Evolutionary conservation across 2,888 invertebrate genomes (phyloP).

Genomic region (Nycteola revayana): DNA sequence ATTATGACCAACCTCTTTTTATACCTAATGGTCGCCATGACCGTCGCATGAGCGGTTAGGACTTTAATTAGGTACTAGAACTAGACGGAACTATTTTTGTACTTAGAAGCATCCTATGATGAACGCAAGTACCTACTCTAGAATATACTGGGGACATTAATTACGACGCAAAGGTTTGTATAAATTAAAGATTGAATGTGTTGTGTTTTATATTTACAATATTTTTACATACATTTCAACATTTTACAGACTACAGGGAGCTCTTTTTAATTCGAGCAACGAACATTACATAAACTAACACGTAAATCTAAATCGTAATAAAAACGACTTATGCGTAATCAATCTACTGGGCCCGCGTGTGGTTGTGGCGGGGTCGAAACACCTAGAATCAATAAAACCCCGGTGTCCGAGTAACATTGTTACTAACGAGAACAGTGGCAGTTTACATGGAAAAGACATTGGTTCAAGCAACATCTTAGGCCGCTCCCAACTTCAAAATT

Average conservation of each 20-base stretch:
- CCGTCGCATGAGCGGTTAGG: no score
- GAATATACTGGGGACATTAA: no score
- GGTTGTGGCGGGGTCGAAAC: slow-evolving; percentile 59
- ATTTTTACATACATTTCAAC: slow-evolving; percentile 80
- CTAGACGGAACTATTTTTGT: no score
- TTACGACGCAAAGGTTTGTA: no score
- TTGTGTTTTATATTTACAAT: slow-evolving; percentile 79
- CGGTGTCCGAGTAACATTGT: slow-evolving; percentile 53
- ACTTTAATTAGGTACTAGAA: no score
- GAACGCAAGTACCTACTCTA: no score
- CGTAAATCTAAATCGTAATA: slow-evolving; percentile 80
- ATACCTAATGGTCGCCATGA: no score
- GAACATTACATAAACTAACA: slow-evolving; percentile 82
- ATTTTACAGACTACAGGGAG: slow-evolving; percentile 80
- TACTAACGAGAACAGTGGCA: slow-evolving; percentile 65
- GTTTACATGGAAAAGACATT: slow-evolving; percentile 62
- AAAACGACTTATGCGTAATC: slow-evolving; percentile 73
- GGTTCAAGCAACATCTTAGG: slow-evolving; percentile 69
- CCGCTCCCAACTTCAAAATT: slow-evolving; percentile 62
- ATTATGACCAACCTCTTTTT: no score
- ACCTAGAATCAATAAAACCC: slow-evolving; percentile 79
- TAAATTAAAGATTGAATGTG: slow-evolving; percentile 71
- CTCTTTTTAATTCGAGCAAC: slow-evolving; percentile 82
- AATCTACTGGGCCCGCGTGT: slow-evolving; percentile 67
- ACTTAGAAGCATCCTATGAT: no score